Percentiles rank a stretch among this genome's conserved stretches.
These are phyloP conservation scores for Symphodus melops DNA, from an alignment of 2,113 vertebrate genomes.

Conservation along the genomic window DNA sequence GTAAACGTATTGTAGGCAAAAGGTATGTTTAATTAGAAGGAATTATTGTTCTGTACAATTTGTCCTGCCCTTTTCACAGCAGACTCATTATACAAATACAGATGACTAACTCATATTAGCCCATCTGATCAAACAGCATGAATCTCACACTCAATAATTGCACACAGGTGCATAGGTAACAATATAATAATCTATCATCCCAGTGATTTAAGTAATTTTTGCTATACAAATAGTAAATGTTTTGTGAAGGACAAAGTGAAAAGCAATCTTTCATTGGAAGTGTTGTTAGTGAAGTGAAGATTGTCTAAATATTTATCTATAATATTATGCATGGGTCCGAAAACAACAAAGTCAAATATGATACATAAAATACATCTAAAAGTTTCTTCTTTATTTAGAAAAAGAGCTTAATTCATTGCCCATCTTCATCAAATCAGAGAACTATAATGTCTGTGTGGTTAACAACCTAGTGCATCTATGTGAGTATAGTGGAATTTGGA, in stretches of 20 bases:
- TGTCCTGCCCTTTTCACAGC: background rate
- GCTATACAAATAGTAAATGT: too few relatives aligned
- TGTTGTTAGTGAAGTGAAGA: too few relatives aligned
- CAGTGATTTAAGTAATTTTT: background rate
- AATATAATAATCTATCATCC: background rate
- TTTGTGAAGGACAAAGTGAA: too few relatives aligned
- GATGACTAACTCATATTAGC: background rate
- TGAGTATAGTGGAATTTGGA: slow-evolving; percentile 17
- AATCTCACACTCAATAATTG: background rate
- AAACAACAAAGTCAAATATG: too few relatives aligned
- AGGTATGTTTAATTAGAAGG: background rate
- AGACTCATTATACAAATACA: background rate
- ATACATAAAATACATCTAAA: too few relatives aligned
- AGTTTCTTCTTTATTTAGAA: too few relatives aligned
- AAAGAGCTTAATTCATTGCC: too few relatives aligned
- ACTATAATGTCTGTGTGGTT: too few relatives aligned
- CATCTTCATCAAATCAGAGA: too few relatives aligned
- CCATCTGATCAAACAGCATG: background rate
- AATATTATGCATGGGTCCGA: too few relatives aligned
- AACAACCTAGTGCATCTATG: background rate
- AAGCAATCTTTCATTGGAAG: slow-evolving; percentile 4
- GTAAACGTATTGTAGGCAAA: too few relatives aligned
- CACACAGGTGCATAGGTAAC: background rate
- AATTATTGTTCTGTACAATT: background rate
- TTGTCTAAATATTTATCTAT: slow-evolving; percentile 1